Base-by-base conservation (phyloP, 35 echinoderm and acorn worm genomes). In the Diadema setosum region DNA sequence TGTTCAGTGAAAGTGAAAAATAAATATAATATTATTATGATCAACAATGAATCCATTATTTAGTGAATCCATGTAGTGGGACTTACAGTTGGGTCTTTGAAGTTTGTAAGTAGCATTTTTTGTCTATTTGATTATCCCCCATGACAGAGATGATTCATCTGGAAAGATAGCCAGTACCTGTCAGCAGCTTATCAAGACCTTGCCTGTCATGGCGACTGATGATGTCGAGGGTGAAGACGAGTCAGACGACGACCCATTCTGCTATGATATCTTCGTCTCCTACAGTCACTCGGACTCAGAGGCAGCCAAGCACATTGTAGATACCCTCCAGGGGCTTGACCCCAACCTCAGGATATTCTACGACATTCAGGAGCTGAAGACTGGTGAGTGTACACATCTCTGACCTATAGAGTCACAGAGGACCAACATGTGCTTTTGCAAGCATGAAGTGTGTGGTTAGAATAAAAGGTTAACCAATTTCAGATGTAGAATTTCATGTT, bases 231-330 rank as follows among this genome's bases (percentile, higher is more conserved):
- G 1, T n/a, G 24, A 64, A 32, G 45, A 50, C 9, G 39, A 83
- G 34, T 24, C 48, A 48, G 75, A 87, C 9, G 81, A 90, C 0
- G 59, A 56, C 20, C 56, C 85, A 16, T 52, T 94, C 8, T 75
- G 91, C 57, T 98, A 98, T 37, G 96, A 98, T 61, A 21, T 98
- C 85, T 98, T 98, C 44, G 64, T 98, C 35, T 98, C 96, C 8
- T 98, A 98, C 40, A 89, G 61, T 26, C 96, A 98, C 65, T 50
- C 75, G n/a, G 93, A 98, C 82, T 50, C 89, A 0, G 83, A 94
- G 43, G 42, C 74, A 35, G 92, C 96, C n/a, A 74, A 91, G 17
- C 73, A 94, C 39, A 88, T 98, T 44, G 69, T 86, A 4, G 81
- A 80, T 40, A 55, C 86, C 5, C 40, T 94, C 3, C 65, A 83